Percentiles rank a stretch among this genome's conserved stretches.
Conservation (phyloP, 2,888 invertebrate genomes). For the Dicyrtomina minuta region DNA sequence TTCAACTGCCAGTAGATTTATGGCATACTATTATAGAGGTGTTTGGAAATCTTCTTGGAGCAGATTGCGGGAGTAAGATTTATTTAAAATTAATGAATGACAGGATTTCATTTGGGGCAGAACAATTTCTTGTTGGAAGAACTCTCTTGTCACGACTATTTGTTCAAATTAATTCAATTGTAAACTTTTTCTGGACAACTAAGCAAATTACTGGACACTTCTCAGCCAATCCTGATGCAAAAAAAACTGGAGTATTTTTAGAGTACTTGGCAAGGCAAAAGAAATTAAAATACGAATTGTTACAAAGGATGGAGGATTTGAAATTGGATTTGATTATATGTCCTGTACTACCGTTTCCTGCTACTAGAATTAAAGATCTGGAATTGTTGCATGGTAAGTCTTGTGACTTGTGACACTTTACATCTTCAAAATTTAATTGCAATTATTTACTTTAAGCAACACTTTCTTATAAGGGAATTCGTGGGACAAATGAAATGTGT, state of each 20-base stretch:
- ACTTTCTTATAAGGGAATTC: background rate
- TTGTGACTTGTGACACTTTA: too few relatives aligned
- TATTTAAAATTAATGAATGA: slow-evolving; percentile 18
- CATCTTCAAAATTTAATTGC: background rate
- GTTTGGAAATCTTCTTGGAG: background rate
- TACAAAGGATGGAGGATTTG: slow-evolving; percentile 8
- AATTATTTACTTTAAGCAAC: background rate
- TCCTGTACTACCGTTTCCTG: slow-evolving; percentile 19
- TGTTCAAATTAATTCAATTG: background rate
- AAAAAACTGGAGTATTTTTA: slow-evolving; percentile 11
- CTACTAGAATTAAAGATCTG: slow-evolving; percentile 5
- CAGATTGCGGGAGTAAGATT: slow-evolving; percentile 20
- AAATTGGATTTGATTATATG: slow-evolving; percentile 14
- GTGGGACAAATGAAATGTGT: too few relatives aligned
- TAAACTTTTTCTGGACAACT: too few relatives aligned
- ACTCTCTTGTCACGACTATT: background rate
- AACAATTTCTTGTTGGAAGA: slow-evolving; percentile 2
- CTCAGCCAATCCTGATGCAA: background rate
- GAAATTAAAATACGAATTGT: background rate
- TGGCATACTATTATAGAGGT: slow-evolving; percentile 4
- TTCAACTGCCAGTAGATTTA: slow-evolving; percentile 27
- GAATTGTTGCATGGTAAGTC: background rate
- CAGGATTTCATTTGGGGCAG: slow-evolving; percentile 3
- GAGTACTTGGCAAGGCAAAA: background rate
- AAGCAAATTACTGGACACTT: background rate